Evolutionary conservation across 2,113 vertebrate genomes (phyloP).

Genomic region (Corythornis madagascariensis): DNA sequence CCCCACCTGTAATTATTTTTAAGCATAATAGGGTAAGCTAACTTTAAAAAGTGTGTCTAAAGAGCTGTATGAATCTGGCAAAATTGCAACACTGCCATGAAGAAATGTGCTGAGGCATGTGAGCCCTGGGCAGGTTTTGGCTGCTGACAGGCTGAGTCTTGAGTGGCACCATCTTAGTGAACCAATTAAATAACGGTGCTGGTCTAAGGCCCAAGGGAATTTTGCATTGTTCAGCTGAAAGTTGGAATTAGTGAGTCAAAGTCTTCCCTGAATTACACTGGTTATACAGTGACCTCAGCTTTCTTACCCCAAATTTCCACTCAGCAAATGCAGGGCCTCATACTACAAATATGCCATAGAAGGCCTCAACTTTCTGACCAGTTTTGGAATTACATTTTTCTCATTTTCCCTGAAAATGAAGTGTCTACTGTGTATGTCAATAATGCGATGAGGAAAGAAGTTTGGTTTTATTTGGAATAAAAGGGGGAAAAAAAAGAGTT

Average conservation of each 20-base stretch:
- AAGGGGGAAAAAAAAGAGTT: background rate
- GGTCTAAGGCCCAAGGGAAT: background rate
- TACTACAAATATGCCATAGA: background rate
- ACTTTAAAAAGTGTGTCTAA: slow-evolving; percentile 32
- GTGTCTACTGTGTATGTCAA: background rate
- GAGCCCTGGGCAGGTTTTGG: background rate
- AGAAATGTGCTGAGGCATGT: slow-evolving; percentile 58
- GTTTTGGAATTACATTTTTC: background rate
- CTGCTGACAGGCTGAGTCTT: slow-evolving; percentile 52
- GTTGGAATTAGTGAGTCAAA: slow-evolving; percentile 52
- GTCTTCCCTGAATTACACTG: background rate
- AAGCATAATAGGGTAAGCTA: slow-evolving; percentile 35
- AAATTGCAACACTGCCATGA: slow-evolving; percentile 41
- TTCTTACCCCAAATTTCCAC: background rate
- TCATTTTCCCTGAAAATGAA: background rate
- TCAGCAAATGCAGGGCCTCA: background rate
- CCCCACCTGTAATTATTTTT: slow-evolving; percentile 63
- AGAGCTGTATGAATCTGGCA: slow-evolving; percentile 3
- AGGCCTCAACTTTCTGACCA: background rate
- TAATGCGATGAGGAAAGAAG: background rate
- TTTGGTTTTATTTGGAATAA: background rate
- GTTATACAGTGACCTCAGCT: slow-evolving; percentile 38
- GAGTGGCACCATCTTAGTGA: slow-evolving; percentile 44
- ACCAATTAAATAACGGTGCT: slow-evolving; percentile 48
- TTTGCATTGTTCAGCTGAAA: slow-evolving; percentile 37